Evolutionary conservation across 2,797 vertebrate species (phyloP), one percentile per base, ranked within the genome.

Genomic region (Tamandua tetradactyla): DNA sequence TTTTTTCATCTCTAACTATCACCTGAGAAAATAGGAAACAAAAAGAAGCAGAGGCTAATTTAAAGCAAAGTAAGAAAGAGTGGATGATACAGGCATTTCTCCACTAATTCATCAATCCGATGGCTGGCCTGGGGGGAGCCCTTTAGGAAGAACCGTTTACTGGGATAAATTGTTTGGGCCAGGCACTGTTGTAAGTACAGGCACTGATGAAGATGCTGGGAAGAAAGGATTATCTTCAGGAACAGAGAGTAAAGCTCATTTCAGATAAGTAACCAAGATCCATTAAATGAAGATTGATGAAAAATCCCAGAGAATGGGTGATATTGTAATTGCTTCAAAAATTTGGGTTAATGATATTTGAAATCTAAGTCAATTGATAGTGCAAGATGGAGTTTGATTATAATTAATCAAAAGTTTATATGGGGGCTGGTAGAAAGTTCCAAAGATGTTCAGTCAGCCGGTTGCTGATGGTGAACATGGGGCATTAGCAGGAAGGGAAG

Each of bases 211-310:
- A 95, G 64, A 92, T 14, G 59, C 44, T 59, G 42, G 72, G 22
- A 12, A 82, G 44, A 22, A 95, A 91, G 61, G 91, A 79, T 93
- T 95, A 93, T 55, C 93, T 91, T 79, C 55, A 93, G 90, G 83
- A 64, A 14, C n/a, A 30, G 23, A 90, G 35, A 25, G 12, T 18
- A 11, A 62, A 64, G 13, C 61, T 94, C 64, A 79, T 87, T 74
- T 82, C 64, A 74, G 95, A 74, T 69, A 90, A 85, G 10, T 47
- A 83, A 81, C 76, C 37, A 75, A 93, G 86, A 88, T 78, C 37
- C 49, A 52, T 47, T 87, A 59, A 91, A 35, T 3, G 49, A 52
- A 32, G 66, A 80, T 93, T 93, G 78, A 75, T 47, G 76, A 86
- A 82, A 76, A 87, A 55, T 49, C 78, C 47, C 37, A 71, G 61